Percentiles rank a stretch among this genome's conserved stretches.
These are phyloP conservation scores for Sylvilagus floridanus DNA, from an alignment of 2,797 vertebrate species.

Conservation along the genomic window DNA sequence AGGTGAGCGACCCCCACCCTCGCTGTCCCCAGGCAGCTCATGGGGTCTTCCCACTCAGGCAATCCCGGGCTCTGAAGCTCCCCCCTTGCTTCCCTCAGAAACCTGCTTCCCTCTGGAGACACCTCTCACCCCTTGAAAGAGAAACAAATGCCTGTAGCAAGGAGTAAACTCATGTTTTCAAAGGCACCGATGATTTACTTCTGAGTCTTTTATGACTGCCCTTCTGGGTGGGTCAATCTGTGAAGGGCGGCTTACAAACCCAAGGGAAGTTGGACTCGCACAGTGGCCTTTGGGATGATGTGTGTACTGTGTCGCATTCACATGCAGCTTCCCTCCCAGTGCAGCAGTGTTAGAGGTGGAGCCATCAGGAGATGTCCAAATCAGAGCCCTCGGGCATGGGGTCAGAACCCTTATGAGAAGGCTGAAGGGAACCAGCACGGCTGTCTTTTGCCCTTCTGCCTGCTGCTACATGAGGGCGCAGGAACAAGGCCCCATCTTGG, in stretches of 20 bases:
- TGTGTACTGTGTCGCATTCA: not conserved
- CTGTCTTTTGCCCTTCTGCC: not conserved
- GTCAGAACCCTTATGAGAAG: not conserved
- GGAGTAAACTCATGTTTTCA: not conserved
- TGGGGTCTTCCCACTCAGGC: not conserved
- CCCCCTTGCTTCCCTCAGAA: not conserved
- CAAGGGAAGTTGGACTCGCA: not conserved
- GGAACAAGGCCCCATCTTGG: too few species aligned
- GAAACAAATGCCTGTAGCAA: not conserved
- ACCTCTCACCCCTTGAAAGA: not conserved
- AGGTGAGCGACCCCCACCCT: not conserved
- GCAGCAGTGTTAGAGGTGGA: too few species aligned
- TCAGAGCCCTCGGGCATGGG: not conserved
- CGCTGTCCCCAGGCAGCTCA: not conserved
- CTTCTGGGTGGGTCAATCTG: not conserved
- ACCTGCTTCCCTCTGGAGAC: not conserved
- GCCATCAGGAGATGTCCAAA: too few species aligned
- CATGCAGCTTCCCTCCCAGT: not conserved
- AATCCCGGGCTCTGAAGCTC: not conserved
- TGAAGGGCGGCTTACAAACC: constrained; percentile 14
- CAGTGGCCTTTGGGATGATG: not conserved
- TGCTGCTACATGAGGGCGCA: too few species aligned
- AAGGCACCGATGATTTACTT: not conserved
- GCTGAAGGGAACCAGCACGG: not conserved
- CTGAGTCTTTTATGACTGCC: not conserved